Conservation (phyloP, 2,888 invertebrate species). For the Dryobotodes eremita region DNA sequence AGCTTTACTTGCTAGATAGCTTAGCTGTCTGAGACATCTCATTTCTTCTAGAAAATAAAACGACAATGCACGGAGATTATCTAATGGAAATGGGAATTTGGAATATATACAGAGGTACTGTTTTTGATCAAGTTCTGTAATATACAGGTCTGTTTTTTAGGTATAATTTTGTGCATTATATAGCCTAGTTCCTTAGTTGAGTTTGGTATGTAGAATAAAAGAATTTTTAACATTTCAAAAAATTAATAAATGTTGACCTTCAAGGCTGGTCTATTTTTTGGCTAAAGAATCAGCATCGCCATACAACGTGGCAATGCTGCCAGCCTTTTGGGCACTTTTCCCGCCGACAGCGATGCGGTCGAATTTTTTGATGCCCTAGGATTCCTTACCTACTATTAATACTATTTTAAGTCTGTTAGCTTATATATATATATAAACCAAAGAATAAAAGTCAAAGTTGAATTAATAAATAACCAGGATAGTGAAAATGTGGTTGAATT, state of each 20-base stretch:
- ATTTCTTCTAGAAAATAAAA: slow-evolving; percentile 41
- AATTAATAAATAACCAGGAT: background rate
- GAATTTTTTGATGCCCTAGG: no score
- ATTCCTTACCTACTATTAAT: no score
- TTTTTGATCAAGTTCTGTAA: background rate
- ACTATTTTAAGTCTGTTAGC: no score
- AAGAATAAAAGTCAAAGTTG: no score
- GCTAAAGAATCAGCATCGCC: no score
- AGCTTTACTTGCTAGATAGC: slow-evolving; percentile 8
- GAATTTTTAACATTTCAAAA: background rate
- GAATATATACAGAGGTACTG: no score
- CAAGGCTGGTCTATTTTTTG: no score
- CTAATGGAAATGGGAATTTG: background rate
- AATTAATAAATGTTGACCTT: no score
- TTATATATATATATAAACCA: no score
- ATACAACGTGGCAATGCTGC: no score
- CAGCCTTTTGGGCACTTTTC: no score
- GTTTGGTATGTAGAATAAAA: background rate
- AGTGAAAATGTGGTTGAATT: background rate
- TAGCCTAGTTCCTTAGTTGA: background rate
- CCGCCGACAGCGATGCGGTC: no score
- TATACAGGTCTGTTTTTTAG: background rate
- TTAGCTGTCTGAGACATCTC: slow-evolving; percentile 8
- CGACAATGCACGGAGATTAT: background rate
- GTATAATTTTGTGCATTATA: background rate